phyloP scores from a whole-genome alignment of 2,797 vertebrate species.

The Propithecus deckenii region DNA sequence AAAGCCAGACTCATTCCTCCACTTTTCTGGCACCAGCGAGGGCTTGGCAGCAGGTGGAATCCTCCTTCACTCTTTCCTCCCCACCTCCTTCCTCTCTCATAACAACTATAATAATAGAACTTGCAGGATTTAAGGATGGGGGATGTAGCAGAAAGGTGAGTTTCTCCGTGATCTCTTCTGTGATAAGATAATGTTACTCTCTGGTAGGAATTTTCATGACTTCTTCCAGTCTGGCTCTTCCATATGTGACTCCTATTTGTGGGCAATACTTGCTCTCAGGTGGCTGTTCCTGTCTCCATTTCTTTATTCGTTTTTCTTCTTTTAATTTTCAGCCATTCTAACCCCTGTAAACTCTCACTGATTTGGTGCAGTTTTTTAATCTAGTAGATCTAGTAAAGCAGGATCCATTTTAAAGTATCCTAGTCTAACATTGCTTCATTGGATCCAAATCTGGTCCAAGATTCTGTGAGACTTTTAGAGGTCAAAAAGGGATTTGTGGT shows the following conservation, averaged over 20 bases:
- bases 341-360: rapidly evolving
- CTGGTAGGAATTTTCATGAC: background rate
- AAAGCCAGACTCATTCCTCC: background rate
- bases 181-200: background rate
- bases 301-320: background rate
- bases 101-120: background rate
- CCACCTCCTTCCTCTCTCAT: background rate
- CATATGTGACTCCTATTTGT: background rate
- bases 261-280: background rate
- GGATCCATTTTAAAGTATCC: background rate
- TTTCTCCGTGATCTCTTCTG: background rate
- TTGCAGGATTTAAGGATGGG: background rate
- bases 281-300: background rate
- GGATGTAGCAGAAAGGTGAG: background rate
- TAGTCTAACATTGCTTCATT: background rate
- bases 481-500: rapidly evolving
- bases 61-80: background rate
- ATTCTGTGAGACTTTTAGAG: too few species aligned
- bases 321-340: background rate
- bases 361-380: background rate
- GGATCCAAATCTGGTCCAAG: background rate
- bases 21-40: background rate
- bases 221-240: background rate
- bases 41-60: background rate
- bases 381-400: background rate